Base-by-base conservation (phyloP, 2,888 invertebrate species). In the Catocala nupta region DNA sequence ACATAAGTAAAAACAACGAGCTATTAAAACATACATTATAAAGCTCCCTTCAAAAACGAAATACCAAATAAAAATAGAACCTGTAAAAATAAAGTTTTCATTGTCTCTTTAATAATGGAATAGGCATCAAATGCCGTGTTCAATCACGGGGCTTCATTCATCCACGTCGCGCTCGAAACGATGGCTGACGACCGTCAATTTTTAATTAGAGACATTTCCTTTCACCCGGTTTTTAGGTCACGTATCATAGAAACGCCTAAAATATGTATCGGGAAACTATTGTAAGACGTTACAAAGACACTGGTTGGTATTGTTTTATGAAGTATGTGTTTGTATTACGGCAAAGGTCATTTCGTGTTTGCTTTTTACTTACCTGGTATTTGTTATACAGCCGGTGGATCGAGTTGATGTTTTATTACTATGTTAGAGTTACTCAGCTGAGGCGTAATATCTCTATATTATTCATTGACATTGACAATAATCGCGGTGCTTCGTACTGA, bases 181-280 rank as follows among this genome's bases (percentile, higher is more conserved):
- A 80, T 81, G 80, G 75, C 86, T 81, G 81, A 80, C 81, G 80
- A 84, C 83, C 85, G 86, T 89, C 84, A 87, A 89, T 89, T 90
- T 90, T 90, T 90, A 90, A 90, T 90, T 90, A 85, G 84, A 82
- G 84, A 87, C 86, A 86, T 88, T 89, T 88, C 85, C 87, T 87
- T 88, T 88, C 83, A 83, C 53, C 55, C 67, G 42, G 80, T 82
- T 86, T 88, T 81, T 85, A 86, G 89, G 89, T 89, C 90, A 88
- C 81, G 83, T 85, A 80, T 76, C 81, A 75, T 64, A 70, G 75
- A 45, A 54, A 65, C 69, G 65, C 68, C 73, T 86, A 81, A 85
- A 87, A 84, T 83, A 85, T 87, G 82, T 84, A 86, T 82, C 65
- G 73, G 58, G 69, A 65, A 68, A 74, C 71, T 56, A 76, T 72